Evolutionary conservation across 2,888 invertebrate species (phyloP).

Genomic region (Hylaea fasciaria): DNA sequence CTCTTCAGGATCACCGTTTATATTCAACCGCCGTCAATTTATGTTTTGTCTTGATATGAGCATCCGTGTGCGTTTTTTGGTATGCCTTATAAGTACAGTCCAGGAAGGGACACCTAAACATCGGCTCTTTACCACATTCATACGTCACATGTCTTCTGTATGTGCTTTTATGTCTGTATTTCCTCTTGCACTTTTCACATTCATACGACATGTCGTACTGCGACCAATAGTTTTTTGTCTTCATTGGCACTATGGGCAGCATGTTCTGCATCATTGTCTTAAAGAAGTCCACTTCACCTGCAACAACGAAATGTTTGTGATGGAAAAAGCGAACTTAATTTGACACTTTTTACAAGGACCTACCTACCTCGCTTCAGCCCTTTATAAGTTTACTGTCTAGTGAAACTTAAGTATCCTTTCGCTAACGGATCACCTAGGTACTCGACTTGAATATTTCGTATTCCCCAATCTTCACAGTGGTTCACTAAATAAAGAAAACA

Average conservation of each 20-base stretch:
- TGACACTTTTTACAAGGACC: conserved; percentile 5
- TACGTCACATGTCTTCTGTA: conserved; percentile 89
- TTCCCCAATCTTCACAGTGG: no score
- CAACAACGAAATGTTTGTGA: conserved; percentile 68
- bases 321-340: conserved; percentile 31
- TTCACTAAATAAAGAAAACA: neutral
- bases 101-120: conserved; percentile 79
- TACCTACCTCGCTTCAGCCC: conserved; percentile 26
- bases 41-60: conserved; percentile 82
- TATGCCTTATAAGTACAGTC: conserved; percentile 81
- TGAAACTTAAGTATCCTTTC: neutral
- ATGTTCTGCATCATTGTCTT: conserved; percentile 81
- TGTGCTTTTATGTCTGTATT: conserved; percentile 90
- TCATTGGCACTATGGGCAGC: conserved; percentile 78
- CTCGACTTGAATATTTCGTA: no score
- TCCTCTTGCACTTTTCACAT: conserved; percentile 88
- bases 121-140: conserved; percentile 87
- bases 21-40: conserved; percentile 84
- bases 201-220: conserved; percentile 79
- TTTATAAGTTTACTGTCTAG: neutral
- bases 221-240: conserved; percentile 82
- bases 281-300: conserved; percentile 83
- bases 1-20: conserved; percentile 60
- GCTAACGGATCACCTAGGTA: no score
- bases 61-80: conserved; percentile 82